phyloP scores from a whole-genome alignment of 1,140 invertebrate species.

The Plectrocnemia conspersa region DNA sequence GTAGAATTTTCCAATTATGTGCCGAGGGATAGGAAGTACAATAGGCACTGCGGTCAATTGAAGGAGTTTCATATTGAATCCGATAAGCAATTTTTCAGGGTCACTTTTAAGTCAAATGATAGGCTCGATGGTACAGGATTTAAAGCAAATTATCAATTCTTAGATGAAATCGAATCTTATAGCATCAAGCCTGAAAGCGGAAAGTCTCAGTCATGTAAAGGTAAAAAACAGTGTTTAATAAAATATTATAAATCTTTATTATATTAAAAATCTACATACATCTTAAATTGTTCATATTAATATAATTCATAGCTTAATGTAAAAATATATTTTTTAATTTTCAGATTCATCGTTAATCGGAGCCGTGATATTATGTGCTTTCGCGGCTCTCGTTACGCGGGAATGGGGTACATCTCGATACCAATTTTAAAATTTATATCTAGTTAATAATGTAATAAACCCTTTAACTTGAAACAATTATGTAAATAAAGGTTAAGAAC shows the following conservation, averaged over 20 bases:
- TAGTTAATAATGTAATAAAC: no score
- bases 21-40: conserved; percentile 78
- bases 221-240: background rate
- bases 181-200: conserved; percentile 38
- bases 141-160: conserved; percentile 83
- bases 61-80: conserved; percentile 77
- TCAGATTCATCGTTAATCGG: conserved; percentile 12
- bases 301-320: no score
- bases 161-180: conserved; percentile 49
- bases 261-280: no score
- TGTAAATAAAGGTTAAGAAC: no score
- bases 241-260: background rate
- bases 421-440: no score
- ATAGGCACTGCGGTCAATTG: conserved; percentile 78
- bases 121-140: conserved; percentile 90
- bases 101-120: conserved; percentile 91
- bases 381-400: background rate
- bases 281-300: no score
- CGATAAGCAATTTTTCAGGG: conserved; percentile 87
- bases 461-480: no score
- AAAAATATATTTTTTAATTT: background rate
- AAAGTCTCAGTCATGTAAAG: background rate
- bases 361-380: conserved; percentile 3
- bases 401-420: no score
- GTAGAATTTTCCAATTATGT: conserved; percentile 93